Base-by-base conservation (phyloP, 2,797 vertebrate species). In the Chrysocyon brachyurus region DNA sequence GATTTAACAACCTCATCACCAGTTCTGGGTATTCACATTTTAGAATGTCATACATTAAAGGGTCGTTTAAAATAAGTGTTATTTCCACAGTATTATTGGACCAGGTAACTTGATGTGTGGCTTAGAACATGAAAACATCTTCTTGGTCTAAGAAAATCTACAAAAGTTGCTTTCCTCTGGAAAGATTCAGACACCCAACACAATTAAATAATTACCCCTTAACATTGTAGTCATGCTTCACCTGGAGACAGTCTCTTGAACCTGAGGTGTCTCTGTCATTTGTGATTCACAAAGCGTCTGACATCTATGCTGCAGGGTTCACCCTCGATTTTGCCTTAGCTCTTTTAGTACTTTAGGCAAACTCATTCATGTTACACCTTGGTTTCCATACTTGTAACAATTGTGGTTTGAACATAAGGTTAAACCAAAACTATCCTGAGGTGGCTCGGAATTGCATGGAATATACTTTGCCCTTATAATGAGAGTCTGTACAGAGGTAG, bases 251-350 rank as follows among this genome's bases (percentile, higher is more conserved):
- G 63, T 78, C 54, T 33, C 28, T 56, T n/a, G 64, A 63, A 36
- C 52, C 63, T 7, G 15, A 31, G 73, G 54, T 12, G 64, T 56
- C 83, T 54, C 1, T 6, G 49, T 66, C 83, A 28, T 26, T 9
- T 5, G 79, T 56, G 56, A 49, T 40, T 26, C 40, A 54, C 81
- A 40, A 2, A 28, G 94, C 15, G n/a, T 12, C 63, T 9, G 63
- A 28, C 0, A 21, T 10, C 66, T 2, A 1, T 4, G 52, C 36
- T 10, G 24, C 2, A 8, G 57, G 56, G 15, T n/a, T 40, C 21
- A 6, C 19, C 52, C 28, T 26, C 15, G 22, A 24, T 5, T 19
- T 64, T 5, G 77, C 33, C 22, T 15, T 52, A 3, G 14, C 26
- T 16, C 10, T 31, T 19, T 17, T 33, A 5, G 70, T 28, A 12